Evolutionary conservation across 2,888 invertebrate genomes (phyloP), one percentile per base, ranked within the genome.

Genomic region (Cataglyphis rosenhaueri): DNA sequence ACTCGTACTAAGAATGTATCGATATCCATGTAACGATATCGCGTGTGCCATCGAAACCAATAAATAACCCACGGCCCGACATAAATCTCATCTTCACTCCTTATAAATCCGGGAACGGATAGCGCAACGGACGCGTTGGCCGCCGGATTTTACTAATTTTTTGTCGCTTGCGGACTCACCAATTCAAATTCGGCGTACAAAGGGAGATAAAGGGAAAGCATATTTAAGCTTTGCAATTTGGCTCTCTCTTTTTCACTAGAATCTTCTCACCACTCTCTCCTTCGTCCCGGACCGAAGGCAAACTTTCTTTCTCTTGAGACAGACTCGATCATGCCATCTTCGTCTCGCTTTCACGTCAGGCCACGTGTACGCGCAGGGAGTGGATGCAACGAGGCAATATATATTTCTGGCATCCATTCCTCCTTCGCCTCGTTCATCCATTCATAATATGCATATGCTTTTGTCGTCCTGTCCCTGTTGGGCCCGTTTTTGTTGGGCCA

Each of bases 11-110:
- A 86, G 86, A 89, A 91, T 91, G 92, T 93, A 93, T 94, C 93
- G 93, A 94, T 93, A 93, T 93, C 93, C 93, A 91, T 93, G 93
- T 93, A 91, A 92, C 92, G 93, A 93, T 94, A 94, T 94, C 94
- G 91, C 92, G 91, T 92, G 91, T 89, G 87, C 92, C 93, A 94
- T 94, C 94, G 92, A 93, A 92, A 93, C 93, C 94, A 90, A 94
- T 94, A 94, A 94, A 94, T 94, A 93, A 94, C 92, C 87, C 74
- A 82, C 87, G 88, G 85, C 91, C 92, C 88, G 91, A 86, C 91
- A 93, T 94, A 94, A 94, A 94, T 94, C 92, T 90, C 90, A 81
- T 81, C 91, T 93, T 94, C 93, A 93, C 94, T 94, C 93, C 94
- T 94, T 94, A 93, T 94, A 94, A 94, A 94, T 94, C 93, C 92